Evolutionary conservation across 1,140 invertebrate species (phyloP), one percentile per base, ranked within the genome.

Genomic region (Bilobella aurantiaca): DNA sequence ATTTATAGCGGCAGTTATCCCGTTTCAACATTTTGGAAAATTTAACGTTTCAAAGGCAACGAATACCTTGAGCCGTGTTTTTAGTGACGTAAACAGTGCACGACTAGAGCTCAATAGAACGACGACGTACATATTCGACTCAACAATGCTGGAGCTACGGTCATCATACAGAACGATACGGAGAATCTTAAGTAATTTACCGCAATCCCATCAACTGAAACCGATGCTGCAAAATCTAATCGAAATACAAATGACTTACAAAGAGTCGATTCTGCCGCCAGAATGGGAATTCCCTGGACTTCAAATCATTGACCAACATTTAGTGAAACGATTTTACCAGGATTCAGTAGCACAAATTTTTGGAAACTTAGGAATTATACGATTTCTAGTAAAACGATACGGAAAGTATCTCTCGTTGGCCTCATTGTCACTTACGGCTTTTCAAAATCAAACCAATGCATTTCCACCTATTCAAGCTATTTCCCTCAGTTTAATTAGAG

Each of bases 381-480:
- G 49, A 12, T 53, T 18, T 23, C 23, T 53, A 5, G 49, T 53
- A 5, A 53, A 53, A 23, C 14, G 49, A 23, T 53, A 53, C 49
- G 49, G 49, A 23, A 53, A 53, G 49, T 53, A 53, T 23, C 21
- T 53, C 14, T 12, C 49, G 25, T 5, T 53, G 5, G 49, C 49
- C 25, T 53, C 49, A 16, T 23, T 53, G 12, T 53, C 49, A 53
- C 49, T 53, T 3, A 16, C 49, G 14, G 49, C 49, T 23, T 23
- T 53, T 8, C 49, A 53, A 23, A 53, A 53, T 53, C 49, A 53
- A 23, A 53, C 49, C 25, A 53, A 53, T 53, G 49, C 49, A 53
- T 14, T 53, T 53, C 49, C 49, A 14, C 49, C 49, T 14, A 23
- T 53, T 5, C 12, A 53, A 53, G 49, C 49, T 53, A 53, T 53